Evolutionary conservation across 1,140 invertebrate genomes (phyloP).

Genomic region (Mya arenaria): DNA sequence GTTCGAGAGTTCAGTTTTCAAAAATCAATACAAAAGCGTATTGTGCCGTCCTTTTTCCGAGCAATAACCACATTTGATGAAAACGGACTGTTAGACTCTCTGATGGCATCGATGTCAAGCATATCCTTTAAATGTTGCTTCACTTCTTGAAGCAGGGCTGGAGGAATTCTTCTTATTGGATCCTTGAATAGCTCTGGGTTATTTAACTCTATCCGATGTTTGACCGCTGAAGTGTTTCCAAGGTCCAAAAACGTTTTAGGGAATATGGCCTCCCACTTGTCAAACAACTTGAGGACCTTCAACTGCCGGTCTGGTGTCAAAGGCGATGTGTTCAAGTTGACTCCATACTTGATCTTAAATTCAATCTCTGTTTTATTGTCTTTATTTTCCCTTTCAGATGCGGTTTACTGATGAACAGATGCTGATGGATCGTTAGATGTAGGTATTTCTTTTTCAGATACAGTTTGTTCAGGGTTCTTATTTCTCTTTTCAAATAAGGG

Average conservation of each 20-base stretch:
- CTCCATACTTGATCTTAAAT: no score
- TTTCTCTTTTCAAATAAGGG: background rate
- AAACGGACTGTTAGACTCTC: slow-evolving; percentile 1
- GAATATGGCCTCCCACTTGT: background rate
- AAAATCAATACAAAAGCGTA: slow-evolving; percentile 31
- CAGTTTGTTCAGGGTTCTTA: background rate
- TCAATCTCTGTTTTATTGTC: no score
- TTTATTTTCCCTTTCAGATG: background rate
- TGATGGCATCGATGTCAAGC: slow-evolving; percentile 17
- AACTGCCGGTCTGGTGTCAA: background rate
- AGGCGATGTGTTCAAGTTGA: background rate
- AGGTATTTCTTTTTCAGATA: background rate
- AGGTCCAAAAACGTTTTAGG: background rate
- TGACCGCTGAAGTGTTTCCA: background rate
- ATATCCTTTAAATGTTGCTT: slow-evolving; percentile 28
- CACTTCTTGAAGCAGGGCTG: background rate
- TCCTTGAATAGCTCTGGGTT: slow-evolving; percentile 9
- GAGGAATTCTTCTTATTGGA: slow-evolving; percentile 21
- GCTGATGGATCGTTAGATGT: no score
- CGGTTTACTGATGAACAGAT: background rate
- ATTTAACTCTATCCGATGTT: slow-evolving; percentile 22
- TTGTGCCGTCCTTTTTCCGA: slow-evolving; percentile 32
- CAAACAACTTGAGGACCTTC: background rate
- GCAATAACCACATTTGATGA: slow-evolving; percentile 36
- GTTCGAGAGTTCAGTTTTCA: background rate